Base-by-base conservation (phyloP, 1,140 invertebrate genomes). In the Oryzaephilus surinamensis region DNA sequence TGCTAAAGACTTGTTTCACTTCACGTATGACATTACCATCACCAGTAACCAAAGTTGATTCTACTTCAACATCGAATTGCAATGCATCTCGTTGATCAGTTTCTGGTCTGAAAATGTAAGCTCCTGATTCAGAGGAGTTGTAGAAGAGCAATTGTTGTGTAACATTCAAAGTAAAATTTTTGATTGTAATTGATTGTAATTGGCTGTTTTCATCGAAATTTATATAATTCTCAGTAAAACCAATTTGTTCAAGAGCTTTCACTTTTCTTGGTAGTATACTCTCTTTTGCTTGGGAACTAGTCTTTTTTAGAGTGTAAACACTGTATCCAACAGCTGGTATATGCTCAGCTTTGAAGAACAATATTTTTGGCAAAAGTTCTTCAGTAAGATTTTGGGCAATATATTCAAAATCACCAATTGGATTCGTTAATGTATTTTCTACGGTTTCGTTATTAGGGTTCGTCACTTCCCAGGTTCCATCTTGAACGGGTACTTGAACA, bases 51-150 rank as follows among this genome's bases (percentile, higher is more conserved):
- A n/a, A n/a, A n/a, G 30, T 38, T 21, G 27, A 17, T 7, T 15
- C 30, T 4, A 21, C 31, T 31, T 38, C 30, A 29, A 38, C 36
- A 4, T 14, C 17, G 17, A 0, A 20, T 10, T 2, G 36, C 17
- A 6, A 38, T 21, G 20, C 36, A 5, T 24, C 4, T 10, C 3
- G 8, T 24, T 20, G 19, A 20, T 24, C 2, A 10, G 5, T 24
- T 8, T 21, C 16, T n/a, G 87, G 86, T 27, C 86, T 69, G 59
- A 93, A 92, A 35, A 88, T 81, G 48, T 92, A 92, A 0, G 88
- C 85, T 0, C 87, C 87, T 0, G 82, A 84, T 0, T 79, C 74
- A 30, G 77, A 56, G 41, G 71, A 69, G 11, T 70, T 76, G 55
- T 93, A 95, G 55, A 76, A 87, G 24, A 73, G 67, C 49, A 88